Base-by-base conservation (phyloP, 2,113 vertebrate genomes). In the Amphiprion percula region DNA sequence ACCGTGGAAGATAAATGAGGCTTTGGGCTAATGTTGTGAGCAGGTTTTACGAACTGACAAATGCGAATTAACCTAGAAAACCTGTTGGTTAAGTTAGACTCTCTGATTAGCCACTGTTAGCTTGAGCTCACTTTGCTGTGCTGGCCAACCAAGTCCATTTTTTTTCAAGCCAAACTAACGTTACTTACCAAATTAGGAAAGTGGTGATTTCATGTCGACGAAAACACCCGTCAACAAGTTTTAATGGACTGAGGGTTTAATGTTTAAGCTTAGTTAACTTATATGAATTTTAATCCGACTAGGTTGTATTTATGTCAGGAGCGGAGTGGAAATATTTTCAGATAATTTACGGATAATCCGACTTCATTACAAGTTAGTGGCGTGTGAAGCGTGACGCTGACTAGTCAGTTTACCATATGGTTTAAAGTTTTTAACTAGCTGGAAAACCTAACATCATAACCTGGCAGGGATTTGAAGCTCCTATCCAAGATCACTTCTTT, bases 31-130 rank as follows among this genome's bases (percentile, higher is more conserved):
- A 2, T 24, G 17, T 5, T 39, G 12, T 56, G 24, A 9, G 1
- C 23, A 5, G 6, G 16, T 88, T 87, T 71, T 53, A 78, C 0
- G 53, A 77, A 55, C 56, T 93, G 92, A 87, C 92, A 93, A 50
- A 0, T 5, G 5, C 37, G 62, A 58, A 64, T 85, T 84, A 23
- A 55, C 4, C 0, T 11, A 41, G 6, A 74, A 89, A 80, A 79
- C 8, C 33, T 52, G 41, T 77, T 73, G 23, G 74, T 24, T 80
- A 86, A 91, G 68, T 88, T 84, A 14, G 46, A 60, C 72, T 3
- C 17, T 66, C n/a, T 26, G 69, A 68, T 64, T 83, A 87, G 77
- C 83, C 24, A 10, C 0, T 39, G 64, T 81, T 93, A 91, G 90
- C 88, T 65, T 23, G 59, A 62, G 37, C 19, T 37, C 26, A 16